A percentile compares a stretch with the other conserved stretches of the same genome.
These are phyloP conservation scores for Thamnophis sirtalis DNA, from an alignment of 2,113 vertebrate genomes.

Conservation along the genomic window DNA sequence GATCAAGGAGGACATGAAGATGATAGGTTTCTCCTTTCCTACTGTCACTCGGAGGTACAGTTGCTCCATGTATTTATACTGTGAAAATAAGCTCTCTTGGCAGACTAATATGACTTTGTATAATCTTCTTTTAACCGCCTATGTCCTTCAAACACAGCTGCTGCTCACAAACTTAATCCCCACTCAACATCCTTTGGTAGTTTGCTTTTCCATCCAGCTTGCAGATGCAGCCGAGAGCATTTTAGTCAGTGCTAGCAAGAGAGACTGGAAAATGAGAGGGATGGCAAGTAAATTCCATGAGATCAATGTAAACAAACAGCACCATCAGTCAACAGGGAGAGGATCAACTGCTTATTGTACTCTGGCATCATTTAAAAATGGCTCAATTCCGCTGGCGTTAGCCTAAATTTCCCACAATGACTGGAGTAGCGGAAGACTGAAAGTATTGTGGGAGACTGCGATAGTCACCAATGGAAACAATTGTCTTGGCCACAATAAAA, in stretches of 20 bases:
- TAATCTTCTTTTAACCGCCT: background rate
- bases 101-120: background rate
- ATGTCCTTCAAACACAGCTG: background rate
- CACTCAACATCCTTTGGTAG: background rate
- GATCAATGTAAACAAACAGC: background rate
- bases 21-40: background rate
- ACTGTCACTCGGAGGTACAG: background rate
- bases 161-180: background rate
- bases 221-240: background rate
- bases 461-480: background rate
- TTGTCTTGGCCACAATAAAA: background rate
- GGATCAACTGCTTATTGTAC: background rate
- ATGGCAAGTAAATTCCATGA: background rate
- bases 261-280: background rate
- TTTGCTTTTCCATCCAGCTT: background rate
- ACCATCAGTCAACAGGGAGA: background rate
- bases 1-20: background rate
- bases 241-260: background rate
- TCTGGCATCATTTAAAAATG: background rate
- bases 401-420: background rate
- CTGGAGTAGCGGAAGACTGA: background rate
- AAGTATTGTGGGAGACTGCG: background rate
- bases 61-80: background rate
- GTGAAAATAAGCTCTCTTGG: background rate
- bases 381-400: background rate